Evolutionary conservation across 2,888 invertebrate species (phyloP).

Genomic region (Sarcophaga rosellei): DNA sequence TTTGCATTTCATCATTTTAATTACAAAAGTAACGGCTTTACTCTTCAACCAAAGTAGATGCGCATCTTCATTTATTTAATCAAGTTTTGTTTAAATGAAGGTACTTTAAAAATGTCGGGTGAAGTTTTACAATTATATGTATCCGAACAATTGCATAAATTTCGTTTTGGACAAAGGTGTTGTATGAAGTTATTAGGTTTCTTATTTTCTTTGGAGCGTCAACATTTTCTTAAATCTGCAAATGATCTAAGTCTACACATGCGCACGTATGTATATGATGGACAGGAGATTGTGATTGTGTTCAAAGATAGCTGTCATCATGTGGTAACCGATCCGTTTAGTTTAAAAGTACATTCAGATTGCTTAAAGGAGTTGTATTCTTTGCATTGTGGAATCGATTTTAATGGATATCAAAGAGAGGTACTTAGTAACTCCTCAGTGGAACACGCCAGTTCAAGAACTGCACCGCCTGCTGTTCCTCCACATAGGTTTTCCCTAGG

Average conservation of each 20-base stretch:
- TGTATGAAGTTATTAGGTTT: conserved; percentile 69
- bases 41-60: conserved; percentile 18
- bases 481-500: conserved; percentile 71
- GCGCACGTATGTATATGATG: conserved; percentile 59
- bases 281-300: conserved; percentile 65
- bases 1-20: conserved; percentile 39
- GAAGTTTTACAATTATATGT: conserved; percentile 66
- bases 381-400: conserved; percentile 56
- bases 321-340: conserved; percentile 45
- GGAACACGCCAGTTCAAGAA: conserved; percentile 51
- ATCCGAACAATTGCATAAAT: conserved; percentile 65
- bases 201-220: conserved; percentile 62
- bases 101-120: conserved; percentile 36
- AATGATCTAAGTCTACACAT: conserved; percentile 54
- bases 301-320: conserved; percentile 69
- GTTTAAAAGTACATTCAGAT: conserved; percentile 54
- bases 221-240: conserved; percentile 59
- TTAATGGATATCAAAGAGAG: conserved; percentile 54
- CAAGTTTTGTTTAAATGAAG: neutral
- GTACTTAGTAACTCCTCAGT: neutral
- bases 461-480: conserved; percentile 63
- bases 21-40: conserved; percentile 58
- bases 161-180: conserved; percentile 64
- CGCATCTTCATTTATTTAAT: conserved; percentile 4
- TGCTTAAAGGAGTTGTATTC: conserved; percentile 67